These are phyloP conservation scores for Xylota sylvarum DNA, from an alignment of 2,888 invertebrate genomes.

Conservation along the genomic window DNA sequence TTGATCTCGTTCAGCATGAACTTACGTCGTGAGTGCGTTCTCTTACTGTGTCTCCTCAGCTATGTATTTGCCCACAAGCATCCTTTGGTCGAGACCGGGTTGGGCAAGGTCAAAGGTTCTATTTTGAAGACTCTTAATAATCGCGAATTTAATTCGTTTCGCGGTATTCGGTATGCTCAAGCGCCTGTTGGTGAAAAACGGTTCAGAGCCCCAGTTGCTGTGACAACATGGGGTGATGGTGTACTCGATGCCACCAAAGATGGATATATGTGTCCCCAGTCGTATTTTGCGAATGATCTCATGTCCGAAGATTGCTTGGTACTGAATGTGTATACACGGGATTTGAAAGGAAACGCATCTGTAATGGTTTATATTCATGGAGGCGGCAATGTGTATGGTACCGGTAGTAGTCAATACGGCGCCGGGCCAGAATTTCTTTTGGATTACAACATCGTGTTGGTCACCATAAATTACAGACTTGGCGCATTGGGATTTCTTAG, in stretches of 20 bases:
- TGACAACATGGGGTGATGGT: conserved; percentile 80
- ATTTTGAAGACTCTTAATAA: conserved; percentile 84
- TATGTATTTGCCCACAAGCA: conserved; percentile 7
- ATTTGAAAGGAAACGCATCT: conserved; percentile 70
- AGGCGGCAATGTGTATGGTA: conserved; percentile 81
- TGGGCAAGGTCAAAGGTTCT: conserved; percentile 84
- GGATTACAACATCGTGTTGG: conserved; percentile 82
- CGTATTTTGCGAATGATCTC: conserved; percentile 33
- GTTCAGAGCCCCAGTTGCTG: conserved; percentile 84
- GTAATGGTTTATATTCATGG: conserved; percentile 83
- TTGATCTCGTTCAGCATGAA: conserved; percentile 17
- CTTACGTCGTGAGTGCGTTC: not conserved
- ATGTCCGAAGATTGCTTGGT: conserved; percentile 88
- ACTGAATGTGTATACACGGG: conserved; percentile 87
- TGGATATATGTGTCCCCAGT: conserved; percentile 83
- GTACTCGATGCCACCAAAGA: conserved; percentile 84
- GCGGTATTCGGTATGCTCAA: conserved; percentile 85
- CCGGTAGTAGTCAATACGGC: conserved; percentile 79
- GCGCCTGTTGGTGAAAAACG: conserved; percentile 84
- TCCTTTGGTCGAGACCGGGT: conserved; percentile 73
- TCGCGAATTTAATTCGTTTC: conserved; percentile 84
- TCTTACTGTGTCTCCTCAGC: not conserved
- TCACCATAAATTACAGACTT: conserved; percentile 82
- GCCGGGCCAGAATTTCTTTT: conserved; percentile 82
- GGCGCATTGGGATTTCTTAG: conserved; percentile 86